Evolutionary conservation across 2,888 invertebrate species (phyloP), one percentile per base, ranked within the genome.

Genomic region (Drosophila mimica): DNA sequence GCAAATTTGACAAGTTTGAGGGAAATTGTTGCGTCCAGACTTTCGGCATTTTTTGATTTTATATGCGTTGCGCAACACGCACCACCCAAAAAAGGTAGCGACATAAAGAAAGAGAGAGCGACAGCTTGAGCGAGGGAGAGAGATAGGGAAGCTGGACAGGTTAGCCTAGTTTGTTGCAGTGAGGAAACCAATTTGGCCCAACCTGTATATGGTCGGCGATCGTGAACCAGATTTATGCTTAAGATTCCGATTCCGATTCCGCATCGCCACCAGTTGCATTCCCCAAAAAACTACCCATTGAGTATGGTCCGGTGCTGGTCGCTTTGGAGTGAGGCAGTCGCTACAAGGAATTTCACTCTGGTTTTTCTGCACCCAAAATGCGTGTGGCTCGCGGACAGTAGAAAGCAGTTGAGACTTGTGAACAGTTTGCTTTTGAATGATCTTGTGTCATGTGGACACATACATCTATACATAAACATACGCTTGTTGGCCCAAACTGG

Each of bases 341-440:
- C 53, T 53, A 62, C 68, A 62, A 74, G 79, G 79, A 79, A 79
- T 79, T 79, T 79, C 79, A 79, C 79, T 79, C 79, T 78, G 78
- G 79, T 74, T 81, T 79, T 25, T 79, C 60, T 57, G 57, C 75
- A 46, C 40, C 36, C 74, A 48, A 48, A 28, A 61, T 56, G 63
- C 59, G 53, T 64, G 53, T 43, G 43, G 20, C 34, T 38, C 48
- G 48, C 20, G 25, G 30, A 40, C 40, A 58, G 54, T 75, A 76
- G 75, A 78, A 78, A 78, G 78, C 78, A 52, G 78, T 71, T 70
- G n/a, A 8, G 46, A 46, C 20, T 13, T 56, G 56, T 56, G 57
- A 43, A 64, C 68, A 68, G 46, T 46, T 46, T 25, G 46, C 54
- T 62, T 69, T 68, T 56, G 70, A 70, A n/a, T 34, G 66, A 73